phyloP scores from a whole-genome alignment of 2,797 vertebrate species.

The Synaphobranchus kaupii region DNA sequence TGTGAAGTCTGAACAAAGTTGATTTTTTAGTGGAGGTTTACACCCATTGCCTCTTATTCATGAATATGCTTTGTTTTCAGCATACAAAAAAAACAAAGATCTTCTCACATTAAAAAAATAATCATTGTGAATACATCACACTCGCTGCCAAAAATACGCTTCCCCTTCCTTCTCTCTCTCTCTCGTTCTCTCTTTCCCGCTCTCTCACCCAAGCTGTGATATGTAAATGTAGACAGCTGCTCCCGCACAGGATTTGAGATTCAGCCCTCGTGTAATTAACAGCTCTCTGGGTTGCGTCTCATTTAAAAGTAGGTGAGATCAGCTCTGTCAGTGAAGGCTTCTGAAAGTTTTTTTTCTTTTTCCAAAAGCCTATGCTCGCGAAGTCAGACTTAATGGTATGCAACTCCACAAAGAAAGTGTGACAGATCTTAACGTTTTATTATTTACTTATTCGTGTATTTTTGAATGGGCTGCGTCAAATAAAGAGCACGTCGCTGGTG shows the following conservation, averaged over 20 bases:
- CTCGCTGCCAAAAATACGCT: constrained; percentile 25
- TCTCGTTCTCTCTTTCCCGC: constrained; percentile 44
- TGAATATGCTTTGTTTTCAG: not conserved
- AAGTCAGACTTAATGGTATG: constrained; percentile 25
- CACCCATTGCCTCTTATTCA: not conserved
- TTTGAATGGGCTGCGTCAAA: not conserved
- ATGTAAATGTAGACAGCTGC: constrained; percentile 76
- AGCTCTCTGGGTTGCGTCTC: constrained; percentile 66
- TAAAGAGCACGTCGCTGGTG: not conserved
- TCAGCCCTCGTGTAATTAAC: constrained; percentile 71
- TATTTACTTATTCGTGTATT: not conserved
- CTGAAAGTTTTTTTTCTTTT: constrained; percentile 14
- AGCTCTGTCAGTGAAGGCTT: constrained; percentile 55
- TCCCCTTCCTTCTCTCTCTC: not conserved
- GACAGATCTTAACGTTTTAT: constrained; percentile 22
- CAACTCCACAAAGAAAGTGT: constrained; percentile 11
- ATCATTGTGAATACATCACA: constrained; percentile 33
- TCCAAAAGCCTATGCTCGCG: not conserved
- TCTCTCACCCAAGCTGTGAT: constrained; percentile 59
- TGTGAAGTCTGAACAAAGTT: constrained; percentile 25
- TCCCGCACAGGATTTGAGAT: constrained; percentile 64
- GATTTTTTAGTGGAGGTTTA: not conserved
- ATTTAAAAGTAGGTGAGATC: constrained; percentile 67
- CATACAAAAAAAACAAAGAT: not conserved
- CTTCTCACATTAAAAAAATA: constrained; percentile 6